These are phyloP conservation scores for Melanchra persicariae DNA, from an alignment of 2,888 invertebrate species.

Conservation along the genomic window DNA sequence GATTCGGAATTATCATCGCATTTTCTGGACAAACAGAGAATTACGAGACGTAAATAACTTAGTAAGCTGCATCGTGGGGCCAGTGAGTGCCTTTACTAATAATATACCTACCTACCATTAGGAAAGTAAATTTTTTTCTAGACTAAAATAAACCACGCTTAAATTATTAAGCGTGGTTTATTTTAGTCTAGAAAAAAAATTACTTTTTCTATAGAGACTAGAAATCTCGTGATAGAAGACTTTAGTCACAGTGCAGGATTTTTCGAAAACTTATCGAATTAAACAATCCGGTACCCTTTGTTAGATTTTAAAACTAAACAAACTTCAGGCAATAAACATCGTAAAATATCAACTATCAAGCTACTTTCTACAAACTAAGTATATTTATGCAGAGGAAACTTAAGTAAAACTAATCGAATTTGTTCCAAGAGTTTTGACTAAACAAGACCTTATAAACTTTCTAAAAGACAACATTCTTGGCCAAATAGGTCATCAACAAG, in stretches of 20 bases:
- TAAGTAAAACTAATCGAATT: slow-evolving; percentile 20
- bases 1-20: slow-evolving; percentile 6
- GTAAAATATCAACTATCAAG: neutral
- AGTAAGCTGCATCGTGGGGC: neutral
- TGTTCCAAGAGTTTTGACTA: slow-evolving; percentile 10
- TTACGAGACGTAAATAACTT: neutral
- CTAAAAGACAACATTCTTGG: slow-evolving; percentile 1
- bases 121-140: too few relatives aligned
- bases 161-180: too few relatives aligned
- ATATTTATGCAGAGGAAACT: slow-evolving; percentile 25
- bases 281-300: neutral
- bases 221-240: neutral
- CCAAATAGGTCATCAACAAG: slow-evolving; percentile 1
- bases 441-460: slow-evolving; percentile 21
- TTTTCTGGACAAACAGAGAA: slow-evolving; percentile 6
- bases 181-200: too few relatives aligned
- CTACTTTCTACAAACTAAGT: neutral
- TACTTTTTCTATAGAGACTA: too few relatives aligned
- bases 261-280: neutral
- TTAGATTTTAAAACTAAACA: neutral
- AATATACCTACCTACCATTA: neutral
- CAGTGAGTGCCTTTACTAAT: too few relatives aligned
- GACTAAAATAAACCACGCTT: too few relatives aligned
- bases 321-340: slow-evolving; percentile 10
- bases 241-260: neutral